Base-by-base conservation (phyloP, 30 jellyfish, hydroid and myxozoan species). In the Hydra vulgaris region DNA sequence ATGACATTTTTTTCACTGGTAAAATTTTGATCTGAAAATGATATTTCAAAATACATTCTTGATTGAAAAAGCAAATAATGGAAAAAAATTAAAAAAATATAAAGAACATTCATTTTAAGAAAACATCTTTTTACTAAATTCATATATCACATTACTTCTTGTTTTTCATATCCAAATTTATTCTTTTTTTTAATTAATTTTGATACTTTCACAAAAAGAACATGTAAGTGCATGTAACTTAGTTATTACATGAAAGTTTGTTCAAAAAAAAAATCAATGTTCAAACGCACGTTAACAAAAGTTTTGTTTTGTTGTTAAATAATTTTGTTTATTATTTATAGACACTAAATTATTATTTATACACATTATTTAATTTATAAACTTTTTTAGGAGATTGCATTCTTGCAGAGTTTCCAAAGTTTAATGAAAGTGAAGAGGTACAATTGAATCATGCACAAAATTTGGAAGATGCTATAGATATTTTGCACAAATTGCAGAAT, bases 401-500 rank as follows among this genome's bases (percentile, higher is more conserved):
- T n/a, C 79, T 92, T 55, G 23, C 89, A 40, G 82, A 71, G 1
- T 90, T 85, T 0, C 98, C 98, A 7, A 25, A 90, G 25, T 76
- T 86, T 81, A 72, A 81, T 53, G 94, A 53, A 16, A 88, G 81
- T 61, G 95, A 92, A 74, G 88, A 91, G 53, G 40, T 83, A 17
- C 27, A 83, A 5, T 78, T 92, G 66, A 87, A 92, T 74, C 85
- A 83, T 53, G 94, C 87, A 78, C 98, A 92, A 54, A 92, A 92
- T 76, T 86, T 92, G 96, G 95, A 92, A 68, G 98, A 92, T 86
- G 98, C 98, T 0, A 87, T 92, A 21, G 89, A 95, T 17, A 92
- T 92, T 25, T 86, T 92, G 95, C 81, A 92, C 80, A 92, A 92
- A 70, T 73, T 92, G 74, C 98, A 92, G 71, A 92, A 96, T 73